Conservation (phyloP, 2,797 vertebrate species). For the Lates japonicus region DNA sequence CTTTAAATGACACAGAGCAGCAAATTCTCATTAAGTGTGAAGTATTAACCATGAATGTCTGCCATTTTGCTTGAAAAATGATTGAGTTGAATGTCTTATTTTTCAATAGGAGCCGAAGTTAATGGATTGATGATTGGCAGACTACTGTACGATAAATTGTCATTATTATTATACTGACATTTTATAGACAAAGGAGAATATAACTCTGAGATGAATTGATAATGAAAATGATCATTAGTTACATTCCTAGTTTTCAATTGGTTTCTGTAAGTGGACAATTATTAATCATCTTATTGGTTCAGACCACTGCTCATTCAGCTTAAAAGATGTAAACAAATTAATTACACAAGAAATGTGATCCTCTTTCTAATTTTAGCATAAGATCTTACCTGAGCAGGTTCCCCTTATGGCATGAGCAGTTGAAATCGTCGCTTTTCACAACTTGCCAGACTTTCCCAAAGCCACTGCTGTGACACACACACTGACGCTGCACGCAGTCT, state of each 20-base stretch:
- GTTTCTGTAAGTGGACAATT: not conserved
- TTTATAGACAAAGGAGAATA: not conserved
- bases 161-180: too few relatives aligned
- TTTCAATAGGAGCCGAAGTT: too few relatives aligned
- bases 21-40: too few relatives aligned
- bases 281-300: not conserved
- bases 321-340: not conserved
- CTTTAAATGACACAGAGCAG: too few relatives aligned
- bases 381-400: slow-evolving; percentile 92
- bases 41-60: too few relatives aligned
- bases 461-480: slow-evolving; percentile 94
- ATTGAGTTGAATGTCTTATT: too few relatives aligned
- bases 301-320: not conserved
- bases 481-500: slow-evolving; percentile 96
- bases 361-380: not conserved
- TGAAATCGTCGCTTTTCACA: slow-evolving; percentile 98
- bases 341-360: not conserved
- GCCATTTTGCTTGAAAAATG: too few relatives aligned
- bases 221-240: too few relatives aligned
- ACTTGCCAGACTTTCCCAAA: slow-evolving; percentile 94
- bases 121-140: too few relatives aligned
- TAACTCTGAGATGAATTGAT: too few relatives aligned
- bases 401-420: slow-evolving; percentile 96
- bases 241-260: too few relatives aligned
- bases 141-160: too few relatives aligned